Evolutionary conservation across 1,140 invertebrate genomes (phyloP), one percentile per base, ranked within the genome.

Genomic region (Dendroctonus ponderosae): DNA sequence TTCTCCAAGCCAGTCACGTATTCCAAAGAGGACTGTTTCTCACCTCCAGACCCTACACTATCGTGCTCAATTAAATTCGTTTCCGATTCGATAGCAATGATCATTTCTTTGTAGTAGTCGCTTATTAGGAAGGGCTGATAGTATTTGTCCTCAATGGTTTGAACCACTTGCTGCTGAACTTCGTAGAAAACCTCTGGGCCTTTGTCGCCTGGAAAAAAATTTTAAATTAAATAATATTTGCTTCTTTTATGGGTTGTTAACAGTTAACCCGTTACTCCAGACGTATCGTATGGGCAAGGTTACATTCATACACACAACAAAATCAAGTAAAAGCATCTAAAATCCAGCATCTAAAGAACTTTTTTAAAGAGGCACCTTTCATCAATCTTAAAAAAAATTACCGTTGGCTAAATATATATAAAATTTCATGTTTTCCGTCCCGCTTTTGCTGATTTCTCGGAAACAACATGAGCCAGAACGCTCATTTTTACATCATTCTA

Each of bases 151-250:
- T 95, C 90, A 8, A 96, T 81, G 0, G 87, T 86, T 72, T 88
- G 85, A 15, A 91, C 85, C 7, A 95, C 88, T 68, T 86, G 85
- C 40, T 90, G 86, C 77, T 94, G 93, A 5, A 93, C 90, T 75
- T 92, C 89, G 73, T 89, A 92, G 80, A 95, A 94, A 26, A 94
- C 90, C 79, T 93, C 91, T 49, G 91, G 92, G 5, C 92, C 93
- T 75, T 89, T 91, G 73, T 93, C 89, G 41, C 92, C 93, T 74
- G 49, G 5, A 50, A 60, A 43, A 66, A 14, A 6, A 3, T 64
- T 37, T 49, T 49, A 51, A 51, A 12, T 14, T 7, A 60, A 37
- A 63, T 42, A 11, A 7, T 7, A 46, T 14, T 9, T 51, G 9
- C 5, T 26, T 26, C 1, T 26, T 52, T 26, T 6, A 15, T 14